Evolutionary conservation across 2,797 vertebrate species (phyloP).

Genomic region (Dermochelys coriacea): DNA sequence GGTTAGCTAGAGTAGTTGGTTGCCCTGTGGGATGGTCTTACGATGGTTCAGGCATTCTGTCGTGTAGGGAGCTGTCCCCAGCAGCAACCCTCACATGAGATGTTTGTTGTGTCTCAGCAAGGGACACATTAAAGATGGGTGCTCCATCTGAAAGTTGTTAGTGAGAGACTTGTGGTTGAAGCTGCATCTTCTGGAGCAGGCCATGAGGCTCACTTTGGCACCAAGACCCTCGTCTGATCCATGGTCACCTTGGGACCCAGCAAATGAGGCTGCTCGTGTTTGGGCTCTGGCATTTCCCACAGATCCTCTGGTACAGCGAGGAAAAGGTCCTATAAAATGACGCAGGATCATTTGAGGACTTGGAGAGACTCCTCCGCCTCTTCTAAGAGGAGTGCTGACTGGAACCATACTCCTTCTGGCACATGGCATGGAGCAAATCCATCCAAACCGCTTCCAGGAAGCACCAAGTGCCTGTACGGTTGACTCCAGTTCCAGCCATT

Average conservation of each 20-base stretch:
- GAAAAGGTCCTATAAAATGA: not conserved
- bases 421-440: not conserved
- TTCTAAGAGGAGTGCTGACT: not conserved
- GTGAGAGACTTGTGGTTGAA: not conserved
- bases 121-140: not conserved
- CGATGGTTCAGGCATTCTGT: not conserved
- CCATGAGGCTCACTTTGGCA: not conserved
- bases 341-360: not conserved
- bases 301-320: not conserved
- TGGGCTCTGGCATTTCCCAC: not conserved
- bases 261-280: not conserved
- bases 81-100: not conserved
- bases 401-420: not conserved
- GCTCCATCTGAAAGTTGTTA: not conserved
- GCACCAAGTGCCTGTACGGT: not conserved
- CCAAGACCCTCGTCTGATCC: not conserved
- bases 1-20: not conserved
- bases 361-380: not conserved
- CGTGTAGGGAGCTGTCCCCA: not conserved
- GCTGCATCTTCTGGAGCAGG: not conserved
- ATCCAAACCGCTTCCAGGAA: not conserved
- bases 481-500: not conserved
- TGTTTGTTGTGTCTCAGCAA: not conserved
- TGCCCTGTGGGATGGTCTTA: not conserved
- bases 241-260: not conserved